Evolutionary conservation across 1,140 invertebrate species (phyloP).

Genomic region (Kradibia gibbosae): DNA sequence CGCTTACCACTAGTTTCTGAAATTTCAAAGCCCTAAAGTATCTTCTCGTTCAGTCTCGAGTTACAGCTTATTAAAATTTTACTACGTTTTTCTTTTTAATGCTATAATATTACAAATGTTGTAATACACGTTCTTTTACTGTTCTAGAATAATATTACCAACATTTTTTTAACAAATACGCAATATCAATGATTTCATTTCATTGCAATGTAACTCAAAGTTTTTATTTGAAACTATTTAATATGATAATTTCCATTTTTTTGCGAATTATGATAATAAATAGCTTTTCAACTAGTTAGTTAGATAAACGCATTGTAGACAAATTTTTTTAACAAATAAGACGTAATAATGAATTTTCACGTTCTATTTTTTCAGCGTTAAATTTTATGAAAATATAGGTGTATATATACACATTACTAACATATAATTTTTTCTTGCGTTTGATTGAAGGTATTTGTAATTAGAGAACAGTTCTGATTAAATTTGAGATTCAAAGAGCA

Average conservation of each 20-base stretch:
- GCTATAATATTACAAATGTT: no score
- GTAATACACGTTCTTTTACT: background rate
- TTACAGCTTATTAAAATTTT: background rate
- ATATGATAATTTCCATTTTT: background rate
- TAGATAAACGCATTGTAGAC: background rate
- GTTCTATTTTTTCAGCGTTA: background rate
- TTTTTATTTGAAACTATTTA: conserved; percentile 6
- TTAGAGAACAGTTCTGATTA: conserved; percentile 27
- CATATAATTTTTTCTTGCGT: background rate
- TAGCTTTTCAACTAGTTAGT: background rate
- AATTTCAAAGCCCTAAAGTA: background rate
- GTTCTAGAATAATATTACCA: background rate
- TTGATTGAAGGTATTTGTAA: background rate
- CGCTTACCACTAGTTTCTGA: background rate
- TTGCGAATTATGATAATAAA: background rate
- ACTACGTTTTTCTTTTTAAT: background rate
- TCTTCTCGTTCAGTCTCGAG: background rate
- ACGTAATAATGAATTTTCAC: background rate
- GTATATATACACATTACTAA: background rate
- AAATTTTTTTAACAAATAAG: background rate
- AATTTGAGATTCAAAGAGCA: conserved; percentile 11
- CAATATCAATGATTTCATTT: conserved; percentile 5
- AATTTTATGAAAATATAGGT: background rate
- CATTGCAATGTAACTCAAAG: background rate
- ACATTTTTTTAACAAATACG: background rate